Evolutionary conservation across 1,140 invertebrate species (phyloP).

Genomic region (Galleria mellonella): DNA sequence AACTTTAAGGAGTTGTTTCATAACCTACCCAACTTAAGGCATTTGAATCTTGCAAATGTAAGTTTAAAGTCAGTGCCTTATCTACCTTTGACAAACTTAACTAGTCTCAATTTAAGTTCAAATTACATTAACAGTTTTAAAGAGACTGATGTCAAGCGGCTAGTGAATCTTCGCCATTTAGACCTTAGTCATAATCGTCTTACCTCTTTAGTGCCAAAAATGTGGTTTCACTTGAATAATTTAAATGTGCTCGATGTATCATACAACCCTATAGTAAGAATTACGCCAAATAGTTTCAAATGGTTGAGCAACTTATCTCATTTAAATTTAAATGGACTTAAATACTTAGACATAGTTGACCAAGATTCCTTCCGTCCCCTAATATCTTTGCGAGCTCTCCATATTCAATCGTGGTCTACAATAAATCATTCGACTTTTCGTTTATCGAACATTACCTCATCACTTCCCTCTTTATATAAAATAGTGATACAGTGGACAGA

Average conservation of each 20-base stretch:
- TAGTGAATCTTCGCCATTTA: conserved; percentile 78
- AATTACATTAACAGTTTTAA: conserved; percentile 80
- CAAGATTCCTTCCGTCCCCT: conserved; percentile 78
- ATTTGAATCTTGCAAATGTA: conserved; percentile 83
- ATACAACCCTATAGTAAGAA: conserved; percentile 78
- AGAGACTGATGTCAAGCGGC: conserved; percentile 77
- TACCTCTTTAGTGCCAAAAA: conserved; percentile 77
- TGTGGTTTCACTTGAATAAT: conserved; percentile 75
- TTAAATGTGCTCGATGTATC: conserved; percentile 79
- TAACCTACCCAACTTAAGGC: conserved; percentile 86
- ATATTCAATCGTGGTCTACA: conserved; percentile 72
- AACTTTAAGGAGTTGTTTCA: conserved; percentile 94
- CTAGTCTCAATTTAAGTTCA: conserved; percentile 83
- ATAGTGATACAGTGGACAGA: conserved; percentile 84
- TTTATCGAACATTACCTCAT: conserved; percentile 58
- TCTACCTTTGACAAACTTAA: conserved; percentile 82
- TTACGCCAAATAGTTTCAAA: conserved; percentile 73
- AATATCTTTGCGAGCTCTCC: conserved; percentile 70
- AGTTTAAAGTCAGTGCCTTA: conserved; percentile 83
- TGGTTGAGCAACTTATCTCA: conserved; percentile 74
- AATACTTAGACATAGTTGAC: conserved; percentile 78
- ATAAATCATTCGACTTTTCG: conserved; percentile 77
- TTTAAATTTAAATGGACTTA: conserved; percentile 74
- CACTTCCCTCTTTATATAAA: conserved; percentile 75
- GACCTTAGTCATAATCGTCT: conserved; percentile 81